Evolutionary conservation across 2,113 vertebrate genomes (phyloP).

Genomic region (Mohoua ochrocephala): DNA sequence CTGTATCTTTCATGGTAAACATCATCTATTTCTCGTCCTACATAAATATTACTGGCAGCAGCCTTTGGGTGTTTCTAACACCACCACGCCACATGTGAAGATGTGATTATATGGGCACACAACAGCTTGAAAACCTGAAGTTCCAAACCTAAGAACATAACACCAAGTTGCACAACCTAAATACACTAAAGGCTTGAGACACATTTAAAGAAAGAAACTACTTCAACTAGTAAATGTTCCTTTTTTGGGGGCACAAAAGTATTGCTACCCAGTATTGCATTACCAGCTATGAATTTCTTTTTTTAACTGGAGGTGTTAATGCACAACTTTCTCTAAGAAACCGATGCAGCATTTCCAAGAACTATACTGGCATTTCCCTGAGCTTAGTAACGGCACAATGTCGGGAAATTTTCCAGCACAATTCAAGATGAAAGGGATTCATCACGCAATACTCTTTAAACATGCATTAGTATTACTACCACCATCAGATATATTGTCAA

Average conservation of each 20-base stretch:
- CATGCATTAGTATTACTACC: background rate
- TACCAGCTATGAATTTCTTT: background rate
- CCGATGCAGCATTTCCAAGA: background rate
- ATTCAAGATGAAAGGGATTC: conserved; percentile 19
- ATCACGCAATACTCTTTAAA: background rate
- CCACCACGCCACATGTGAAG: background rate
- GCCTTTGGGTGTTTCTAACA: background rate
- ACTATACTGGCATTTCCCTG: background rate
- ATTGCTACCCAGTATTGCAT: background rate
- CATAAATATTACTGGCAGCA: background rate
- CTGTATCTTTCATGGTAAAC: background rate
- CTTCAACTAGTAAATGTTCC: background rate
- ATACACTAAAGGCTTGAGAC: background rate
- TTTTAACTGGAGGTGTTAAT: background rate
- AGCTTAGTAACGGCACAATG: background rate
- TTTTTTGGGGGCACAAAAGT: background rate
- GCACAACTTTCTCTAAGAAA: background rate
- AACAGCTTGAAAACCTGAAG: background rate
- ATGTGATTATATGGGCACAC: background rate
- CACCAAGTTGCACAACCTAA: background rate
- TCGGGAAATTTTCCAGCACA: conserved; percentile 1
- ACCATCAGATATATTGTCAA: background rate
- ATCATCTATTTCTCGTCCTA: background rate
- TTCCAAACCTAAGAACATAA: background rate
- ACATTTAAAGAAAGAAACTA: background rate